Evolutionary conservation across 2,888 invertebrate species (phyloP).

Genomic region (Nomada ferruginata): DNA sequence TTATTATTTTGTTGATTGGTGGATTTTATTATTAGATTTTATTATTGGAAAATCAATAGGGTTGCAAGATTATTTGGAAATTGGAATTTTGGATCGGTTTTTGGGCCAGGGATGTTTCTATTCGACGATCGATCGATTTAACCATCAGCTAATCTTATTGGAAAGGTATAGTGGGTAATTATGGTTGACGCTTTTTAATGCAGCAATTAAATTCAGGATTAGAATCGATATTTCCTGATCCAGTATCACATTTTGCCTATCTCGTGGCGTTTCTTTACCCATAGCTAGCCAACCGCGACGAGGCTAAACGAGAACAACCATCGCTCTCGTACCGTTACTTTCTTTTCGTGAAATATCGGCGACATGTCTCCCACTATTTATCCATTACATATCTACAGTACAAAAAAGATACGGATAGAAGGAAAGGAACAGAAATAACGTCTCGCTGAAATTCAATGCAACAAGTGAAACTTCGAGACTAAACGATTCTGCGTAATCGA

Average conservation of each 20-base stretch:
- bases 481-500: not conserved
- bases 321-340: conserved; percentile 24
- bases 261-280: conserved; percentile 13
- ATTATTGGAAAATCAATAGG: too few relatives aligned
- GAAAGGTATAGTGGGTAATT: too few relatives aligned
- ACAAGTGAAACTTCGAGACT: conserved; percentile 17
- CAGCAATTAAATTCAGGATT: conserved; percentile 1
- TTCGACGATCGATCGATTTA: too few relatives aligned
- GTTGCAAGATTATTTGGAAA: too few relatives aligned
- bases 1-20: too few relatives aligned
- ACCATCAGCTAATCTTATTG: too few relatives aligned
- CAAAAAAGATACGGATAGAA: not conserved
- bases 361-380: not conserved
- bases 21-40: too few relatives aligned
- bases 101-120: too few relatives aligned
- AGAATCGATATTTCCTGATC: conserved; percentile 33
- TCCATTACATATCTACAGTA: not conserved
- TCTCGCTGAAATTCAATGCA: conserved; percentile 5
- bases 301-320: conserved; percentile 1
- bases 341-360: conserved; percentile 19
- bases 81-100: too few relatives aligned
- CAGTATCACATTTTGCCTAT: not conserved
- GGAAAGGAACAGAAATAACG: not conserved
- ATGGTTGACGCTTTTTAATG: conserved; percentile 15
- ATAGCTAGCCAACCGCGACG: conserved; percentile 19